Conservation (phyloP, 2,888 invertebrate species). For the Pristionchus mayeri region DNA sequence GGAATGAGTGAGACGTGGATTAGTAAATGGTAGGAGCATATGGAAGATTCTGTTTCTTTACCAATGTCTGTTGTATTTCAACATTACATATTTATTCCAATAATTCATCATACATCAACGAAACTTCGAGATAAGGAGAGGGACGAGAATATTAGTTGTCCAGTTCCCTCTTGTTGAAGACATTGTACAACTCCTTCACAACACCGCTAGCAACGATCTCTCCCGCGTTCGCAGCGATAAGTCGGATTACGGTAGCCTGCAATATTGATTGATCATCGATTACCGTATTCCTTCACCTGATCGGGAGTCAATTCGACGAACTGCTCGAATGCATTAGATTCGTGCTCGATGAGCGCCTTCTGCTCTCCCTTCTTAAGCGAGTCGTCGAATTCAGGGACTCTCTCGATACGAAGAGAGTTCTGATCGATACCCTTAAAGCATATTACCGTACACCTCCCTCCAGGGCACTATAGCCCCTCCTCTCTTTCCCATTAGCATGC, state of each 20-base stretch:
- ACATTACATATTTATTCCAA: too few relatives aligned
- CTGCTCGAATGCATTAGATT: not conserved
- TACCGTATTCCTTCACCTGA: conserved; percentile 20
- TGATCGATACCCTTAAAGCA: conserved; percentile 36
- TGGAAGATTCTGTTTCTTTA: too few relatives aligned
- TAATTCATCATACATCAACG: not conserved
- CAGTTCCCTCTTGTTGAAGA: conserved; percentile 19
- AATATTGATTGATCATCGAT: not conserved
- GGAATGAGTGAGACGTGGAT: not conserved
- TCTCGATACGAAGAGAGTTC: not conserved
- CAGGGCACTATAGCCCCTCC: not conserved
- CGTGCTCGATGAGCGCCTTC: conserved; percentile 33
- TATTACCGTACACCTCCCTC: not conserved
- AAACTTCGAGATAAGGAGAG: not conserved
- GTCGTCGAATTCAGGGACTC: not conserved
- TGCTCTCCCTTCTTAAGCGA: conserved; percentile 35
- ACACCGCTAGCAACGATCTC: conserved; percentile 59
- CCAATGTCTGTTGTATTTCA: too few relatives aligned
- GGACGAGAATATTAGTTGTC: conserved; percentile 8
- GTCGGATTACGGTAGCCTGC: conserved; percentile 56
- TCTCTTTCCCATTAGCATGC: not conserved
- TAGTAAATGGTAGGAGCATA: too few relatives aligned
- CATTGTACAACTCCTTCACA: conserved; percentile 47
- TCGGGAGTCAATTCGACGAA: conserved; percentile 40
- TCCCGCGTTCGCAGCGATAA: conserved; percentile 66